Base-by-base conservation (phyloP, 2,113 vertebrate genomes). In the Rhinogobius similis region DNA sequence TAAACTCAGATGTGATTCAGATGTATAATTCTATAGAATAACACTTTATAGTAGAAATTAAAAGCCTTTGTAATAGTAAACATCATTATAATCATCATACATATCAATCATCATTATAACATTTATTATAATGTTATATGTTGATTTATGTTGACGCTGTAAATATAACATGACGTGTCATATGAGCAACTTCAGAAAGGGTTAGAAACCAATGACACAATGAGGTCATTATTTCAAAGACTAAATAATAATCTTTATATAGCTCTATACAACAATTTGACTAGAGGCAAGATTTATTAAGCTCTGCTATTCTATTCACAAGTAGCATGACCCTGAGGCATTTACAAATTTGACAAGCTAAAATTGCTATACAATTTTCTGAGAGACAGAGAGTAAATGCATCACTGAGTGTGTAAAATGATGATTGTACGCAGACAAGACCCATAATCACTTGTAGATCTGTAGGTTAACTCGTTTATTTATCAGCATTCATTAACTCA, bases 21-120 rank as follows among this genome's bases (percentile, higher is more conserved):
- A 53, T 79, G n/a, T 67, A 66, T 46, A 52, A 50, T 3, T 6
- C 46, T 2, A 7, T 16, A 44, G 43, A 44, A 46, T 20, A 46
- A 46, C 6, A 5, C 16, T 46, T 4, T 20, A 18, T 5, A 16
- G 16, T 46, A 44, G 43, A 36, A n/a, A n/a, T n/a, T n/a, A n/a
- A n/a, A n/a, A n/a, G n/a, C n/a, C n/a, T n/a, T n/a, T n/a, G n/a
- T n/a, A n/a, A n/a, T n/a, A n/a, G n/a, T n/a, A n/a, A n/a, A n/a
- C n/a, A n/a, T n/a, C n/a, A n/a, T n/a, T n/a, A n/a, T n/a, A n/a
- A n/a, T n/a, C n/a, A n/a, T n/a, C n/a, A n/a, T n/a, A n/a, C n/a
- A n/a, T n/a, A n/a, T n/a, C n/a, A n/a, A n/a, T n/a, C n/a, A n/a
- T n/a, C n/a, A n/a, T n/a, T n/a, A n/a, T n/a, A n/a, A n/a, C n/a